Evolutionary conservation across 2,888 invertebrate genomes (phyloP), one percentile per base, ranked within the genome.

Genomic region (Phalera bucephala): DNA sequence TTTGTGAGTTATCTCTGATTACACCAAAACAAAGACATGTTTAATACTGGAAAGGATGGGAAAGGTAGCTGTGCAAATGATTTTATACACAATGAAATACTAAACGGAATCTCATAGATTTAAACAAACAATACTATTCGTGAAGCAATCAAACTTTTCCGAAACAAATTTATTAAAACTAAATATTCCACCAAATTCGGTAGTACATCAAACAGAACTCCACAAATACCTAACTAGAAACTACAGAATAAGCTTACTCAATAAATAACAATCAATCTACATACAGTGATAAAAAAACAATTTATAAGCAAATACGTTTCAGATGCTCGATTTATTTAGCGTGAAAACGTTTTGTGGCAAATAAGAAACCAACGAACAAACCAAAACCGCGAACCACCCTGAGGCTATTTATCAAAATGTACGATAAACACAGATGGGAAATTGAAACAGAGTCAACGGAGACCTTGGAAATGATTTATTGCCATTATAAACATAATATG

Each of bases 361-460:
- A 61, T 62, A 75, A 78, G 72, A 74, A 72, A 73, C 75, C 57
- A 61, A 59, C 64, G 63, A 64, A 72, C 68, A 77, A 80, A 79
- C 75, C 71, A 78, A 83, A 80, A 76, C 72, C 70, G 72, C 64
- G 58, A 57, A 60, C 67, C 61, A 63, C 63, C 81, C 71, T 42
- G 58, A 58, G 74, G 86, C 84, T 85, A 86, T 89, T 85, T 86
- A 86, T 88, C 87, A 88, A 86, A 58, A 81, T 73, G 73, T 71
- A 78, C 84, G 80, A 85, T 86, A 88, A 87, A 85, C 83, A 82
- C 80, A 75, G 65, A 79, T 80, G 79, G 86, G 83, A 85, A 88
- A 89, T 88, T 89, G 88, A 85, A 88, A 80, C 76, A 70, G 71
- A 86, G 79, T 85, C 85, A 80, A 78, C 72, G 70, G 79, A 76